Percentiles rank a stretch among this genome's conserved stretches.
Conservation (phyloP, 2,888 invertebrate species). For the Agonopterix heracliana region DNA sequence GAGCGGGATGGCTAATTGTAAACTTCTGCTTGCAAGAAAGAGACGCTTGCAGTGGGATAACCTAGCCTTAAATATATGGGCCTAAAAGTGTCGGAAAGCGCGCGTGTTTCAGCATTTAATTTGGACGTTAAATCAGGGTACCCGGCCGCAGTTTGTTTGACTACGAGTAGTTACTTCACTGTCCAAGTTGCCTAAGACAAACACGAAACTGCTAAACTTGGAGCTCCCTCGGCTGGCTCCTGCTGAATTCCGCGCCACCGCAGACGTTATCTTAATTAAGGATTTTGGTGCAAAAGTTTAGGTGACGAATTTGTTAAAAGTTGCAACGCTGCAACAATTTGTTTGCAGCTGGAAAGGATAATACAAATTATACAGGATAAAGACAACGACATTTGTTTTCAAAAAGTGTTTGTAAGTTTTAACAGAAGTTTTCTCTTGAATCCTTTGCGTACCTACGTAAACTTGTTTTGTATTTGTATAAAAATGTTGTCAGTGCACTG, state of each 20-base stretch:
- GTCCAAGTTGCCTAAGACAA: constrained; percentile 65
- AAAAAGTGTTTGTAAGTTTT: background rate
- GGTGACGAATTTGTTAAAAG: constrained; percentile 52
- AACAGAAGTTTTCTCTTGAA: no score
- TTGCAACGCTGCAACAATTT: constrained; percentile 28
- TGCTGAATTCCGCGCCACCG: constrained; percentile 29
- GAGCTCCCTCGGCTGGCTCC: constrained; percentile 30
- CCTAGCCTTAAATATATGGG: background rate
- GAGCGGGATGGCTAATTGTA: no score
- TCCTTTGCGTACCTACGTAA: no score
- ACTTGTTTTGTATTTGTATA: no score
- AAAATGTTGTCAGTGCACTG: no score
- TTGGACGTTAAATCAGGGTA: constrained; percentile 45
- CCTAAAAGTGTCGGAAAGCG: constrained; percentile 17
- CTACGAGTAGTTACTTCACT: constrained; percentile 59
- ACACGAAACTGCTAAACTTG: constrained; percentile 60
- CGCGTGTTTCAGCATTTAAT: constrained; percentile 54
- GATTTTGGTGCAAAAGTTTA: constrained; percentile 34
- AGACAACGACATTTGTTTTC: no score
- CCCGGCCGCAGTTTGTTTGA: constrained; percentile 48
- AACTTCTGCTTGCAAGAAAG: no score
- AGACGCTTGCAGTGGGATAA: no score
- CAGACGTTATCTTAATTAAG: constrained; percentile 62
- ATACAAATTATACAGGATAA: constrained; percentile 1
- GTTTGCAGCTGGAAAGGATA: constrained; percentile 14